Evolutionary conservation across 2,888 invertebrate species (phyloP), one percentile per base, ranked within the genome.

Genomic region (Calliscelio sp.): DNA sequence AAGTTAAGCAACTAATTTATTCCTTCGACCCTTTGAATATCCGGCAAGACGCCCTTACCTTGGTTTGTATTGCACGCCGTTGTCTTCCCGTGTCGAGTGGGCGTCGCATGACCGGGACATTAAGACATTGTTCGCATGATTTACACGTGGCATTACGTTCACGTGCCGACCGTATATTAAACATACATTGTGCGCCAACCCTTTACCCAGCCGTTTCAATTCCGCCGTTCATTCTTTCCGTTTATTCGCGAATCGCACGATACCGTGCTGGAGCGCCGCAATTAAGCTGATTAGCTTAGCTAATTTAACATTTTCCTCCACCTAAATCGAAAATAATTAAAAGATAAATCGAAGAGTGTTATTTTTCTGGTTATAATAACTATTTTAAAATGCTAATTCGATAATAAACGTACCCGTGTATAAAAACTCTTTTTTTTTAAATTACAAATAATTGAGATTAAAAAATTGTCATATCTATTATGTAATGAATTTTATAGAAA

Each of bases 81-180:
- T 91, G 92, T 92, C 92, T 93, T 92, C 77, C 89, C 88, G 90
- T 89, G 90, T 88, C 89, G 88, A 90, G 90, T 92, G 91, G 93
- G 92, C 92, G 93, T 92, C 91, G 91, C 91, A 91, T 93, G 93
- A 93, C 93, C 92, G 91, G 92, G 92, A 92, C 93, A 92, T 93
- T 93, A 93, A 93, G 93, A 93, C 93, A 93, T 93, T 93, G 93
- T 93, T 93, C 92, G 88, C 88, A 91, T 93, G 93, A 93, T 93
- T 93, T 93, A 93, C 92, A 92, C 88, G 88, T 91, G 90, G 92
- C 92, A 93, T 92, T 92, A 92, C 91, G 92, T 93, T 92, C 92
- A 93, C 91, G 90, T 89, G 90, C 90, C 90, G 90, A 89, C 91
- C 92, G 90, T 93, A 92, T 93, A 93, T 93, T 92, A 92, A 91